A percentile compares a stretch with the other conserved stretches of the same genome.
Conservation (phyloP, 2,797 vertebrate genomes). For the Galagoides demidoff region DNA sequence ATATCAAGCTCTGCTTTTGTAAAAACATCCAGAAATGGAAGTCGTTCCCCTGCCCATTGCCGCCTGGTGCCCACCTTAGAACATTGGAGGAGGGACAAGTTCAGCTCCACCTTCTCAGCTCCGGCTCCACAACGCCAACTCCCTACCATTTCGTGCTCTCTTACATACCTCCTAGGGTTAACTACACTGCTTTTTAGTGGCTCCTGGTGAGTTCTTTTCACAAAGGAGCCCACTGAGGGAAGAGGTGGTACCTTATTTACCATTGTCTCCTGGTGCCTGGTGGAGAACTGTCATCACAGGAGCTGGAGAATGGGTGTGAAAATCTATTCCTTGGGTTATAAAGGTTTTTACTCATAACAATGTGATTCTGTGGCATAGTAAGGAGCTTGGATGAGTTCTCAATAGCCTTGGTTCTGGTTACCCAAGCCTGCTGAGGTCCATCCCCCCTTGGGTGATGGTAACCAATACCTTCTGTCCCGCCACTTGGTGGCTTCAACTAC, state of each 20-base stretch:
- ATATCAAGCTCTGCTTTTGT: background rate
- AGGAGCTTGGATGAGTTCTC: background rate
- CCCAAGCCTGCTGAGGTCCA: background rate
- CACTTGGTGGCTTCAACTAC: background rate
- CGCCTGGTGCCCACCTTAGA: accelerated
- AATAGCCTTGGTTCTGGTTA: background rate
- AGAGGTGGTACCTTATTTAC: background rate
- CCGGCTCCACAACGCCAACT: background rate
- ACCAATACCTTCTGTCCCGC: background rate
- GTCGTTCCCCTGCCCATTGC: background rate
- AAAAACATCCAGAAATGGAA: background rate
- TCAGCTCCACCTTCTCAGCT: background rate
- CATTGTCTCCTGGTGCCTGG: background rate
- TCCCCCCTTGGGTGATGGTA: background rate
- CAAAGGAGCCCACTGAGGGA: background rate
- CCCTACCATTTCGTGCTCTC: accelerated
- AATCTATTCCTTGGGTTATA: background rate
- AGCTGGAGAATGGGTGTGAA: background rate
- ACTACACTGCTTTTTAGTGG: background rate
- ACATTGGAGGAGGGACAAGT: background rate
- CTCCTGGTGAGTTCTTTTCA: background rate
- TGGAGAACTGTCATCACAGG: background rate
- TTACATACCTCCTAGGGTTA: too few species aligned
- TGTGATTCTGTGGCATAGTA: background rate
- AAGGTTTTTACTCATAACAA: background rate